Percentiles rank a stretch among this genome's conserved stretches.
These are phyloP conservation scores for Palythoa caribaeorum DNA, from an alignment of 92 coral and sea anemone genomes.

Conservation along the genomic window DNA sequence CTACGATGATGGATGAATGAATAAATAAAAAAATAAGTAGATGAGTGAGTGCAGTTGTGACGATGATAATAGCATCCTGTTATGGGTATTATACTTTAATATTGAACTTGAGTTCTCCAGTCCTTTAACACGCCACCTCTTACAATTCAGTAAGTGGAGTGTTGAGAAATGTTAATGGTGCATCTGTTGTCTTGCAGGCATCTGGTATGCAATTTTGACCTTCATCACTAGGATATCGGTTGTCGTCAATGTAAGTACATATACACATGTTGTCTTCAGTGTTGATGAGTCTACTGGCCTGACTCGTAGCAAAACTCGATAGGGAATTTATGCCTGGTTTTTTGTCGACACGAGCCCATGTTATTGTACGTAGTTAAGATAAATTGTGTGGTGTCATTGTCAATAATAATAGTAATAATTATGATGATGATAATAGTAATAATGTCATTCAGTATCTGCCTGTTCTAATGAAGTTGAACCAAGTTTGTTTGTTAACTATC, in stretches of 20 bases:
- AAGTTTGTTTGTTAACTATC: background rate
- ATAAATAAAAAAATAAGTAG: no score
- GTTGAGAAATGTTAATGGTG: background rate
- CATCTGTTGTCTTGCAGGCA: constrained; percentile 65
- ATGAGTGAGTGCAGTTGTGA: no score
- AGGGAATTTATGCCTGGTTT: background rate
- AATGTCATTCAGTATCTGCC: background rate
- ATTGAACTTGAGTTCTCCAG: background rate
- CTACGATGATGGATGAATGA: no score
- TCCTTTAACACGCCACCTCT: background rate
- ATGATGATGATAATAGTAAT: no score
- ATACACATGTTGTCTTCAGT: background rate
- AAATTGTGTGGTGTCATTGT: background rate
- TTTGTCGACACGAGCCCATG: background rate
- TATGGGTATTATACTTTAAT: background rate
- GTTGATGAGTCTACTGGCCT: background rate
- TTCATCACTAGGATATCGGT: constrained; percentile 94
- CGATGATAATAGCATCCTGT: background rate
- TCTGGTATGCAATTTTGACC: constrained; percentile 95
- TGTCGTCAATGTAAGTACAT: constrained; percentile 89
- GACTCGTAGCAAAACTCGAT: background rate
- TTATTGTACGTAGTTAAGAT: background rate
- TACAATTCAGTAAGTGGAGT: background rate
- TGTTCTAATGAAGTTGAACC: background rate
- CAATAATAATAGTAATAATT: background rate